Conservation (phyloP, 2,888 invertebrate genomes). For the Xestia rhomboidea region DNA sequence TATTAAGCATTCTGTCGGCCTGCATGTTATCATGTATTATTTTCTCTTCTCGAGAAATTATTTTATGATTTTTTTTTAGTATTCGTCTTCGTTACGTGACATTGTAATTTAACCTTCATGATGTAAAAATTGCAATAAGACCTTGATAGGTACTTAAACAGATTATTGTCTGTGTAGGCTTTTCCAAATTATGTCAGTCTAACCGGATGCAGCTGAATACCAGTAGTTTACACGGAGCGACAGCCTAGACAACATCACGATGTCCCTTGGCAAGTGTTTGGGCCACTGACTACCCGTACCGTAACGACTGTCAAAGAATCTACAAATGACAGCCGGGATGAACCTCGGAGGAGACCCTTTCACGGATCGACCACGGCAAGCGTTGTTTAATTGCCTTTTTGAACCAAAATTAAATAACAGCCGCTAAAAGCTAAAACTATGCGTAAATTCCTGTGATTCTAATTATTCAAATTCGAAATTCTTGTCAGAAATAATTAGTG, state of each 20-base stretch:
- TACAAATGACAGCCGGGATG: too few relatives aligned
- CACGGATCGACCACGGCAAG: background rate
- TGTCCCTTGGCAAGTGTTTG: too few relatives aligned
- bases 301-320: too few relatives aligned
- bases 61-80: background rate
- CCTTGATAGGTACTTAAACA: background rate
- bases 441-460: background rate
- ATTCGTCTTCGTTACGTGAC: too few relatives aligned
- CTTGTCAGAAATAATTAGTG: conserved; percentile 17
- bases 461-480: conserved; percentile 9
- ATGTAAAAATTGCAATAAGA: background rate
- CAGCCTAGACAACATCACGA: too few relatives aligned
- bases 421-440: too few relatives aligned
- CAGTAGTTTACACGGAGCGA: too few relatives aligned
- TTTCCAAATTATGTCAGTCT: background rate
- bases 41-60: conserved; percentile 29
- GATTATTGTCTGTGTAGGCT: background rate
- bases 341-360: background rate
- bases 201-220: background rate
- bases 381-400: too few relatives aligned
- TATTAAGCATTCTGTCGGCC: conserved; percentile 1
- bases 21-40: background rate
- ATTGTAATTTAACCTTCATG: conserved; percentile 1
- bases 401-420: too few relatives aligned
- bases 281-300: too few relatives aligned